These are phyloP conservation scores for Leguminivora glycinivorella DNA, from an alignment of 1,140 invertebrate genomes.

Conservation along the genomic window DNA sequence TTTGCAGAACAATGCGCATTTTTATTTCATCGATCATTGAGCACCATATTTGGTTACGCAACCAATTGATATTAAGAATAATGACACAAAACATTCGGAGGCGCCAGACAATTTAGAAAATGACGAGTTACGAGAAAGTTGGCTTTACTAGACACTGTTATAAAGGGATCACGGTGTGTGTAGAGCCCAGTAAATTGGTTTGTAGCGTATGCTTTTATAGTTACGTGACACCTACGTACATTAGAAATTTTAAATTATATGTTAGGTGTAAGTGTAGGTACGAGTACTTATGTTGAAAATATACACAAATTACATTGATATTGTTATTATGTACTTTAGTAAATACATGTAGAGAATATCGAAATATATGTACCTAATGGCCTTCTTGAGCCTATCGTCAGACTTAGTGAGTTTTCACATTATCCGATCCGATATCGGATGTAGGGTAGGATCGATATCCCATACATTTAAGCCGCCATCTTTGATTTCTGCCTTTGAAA, in stretches of 20 bases:
- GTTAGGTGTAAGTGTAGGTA: neutral
- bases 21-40: neutral
- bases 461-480: too few relatives aligned
- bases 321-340: neutral
- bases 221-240: neutral
- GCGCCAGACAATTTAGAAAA: neutral
- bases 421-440: too few relatives aligned
- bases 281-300: neutral
- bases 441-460: too few relatives aligned
- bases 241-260: conserved; percentile 19
- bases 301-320: neutral
- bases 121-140: conserved; percentile 9
- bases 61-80: conserved; percentile 16
- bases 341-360: too few relatives aligned
- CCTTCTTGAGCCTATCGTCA: too few relatives aligned
- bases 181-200: neutral
- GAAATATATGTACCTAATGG: too few relatives aligned
- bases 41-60: neutral
- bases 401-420: too few relatives aligned
- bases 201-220: neutral
- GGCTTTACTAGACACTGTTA: neutral
- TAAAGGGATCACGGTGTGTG: conserved; percentile 10
- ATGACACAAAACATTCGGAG: conserved; percentile 16
- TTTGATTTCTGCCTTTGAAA: too few relatives aligned
- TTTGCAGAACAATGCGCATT: neutral